These are phyloP conservation scores for Picathartes gymnocephalus DNA, from an alignment of 2,113 vertebrate genomes.

Conservation along the genomic window DNA sequence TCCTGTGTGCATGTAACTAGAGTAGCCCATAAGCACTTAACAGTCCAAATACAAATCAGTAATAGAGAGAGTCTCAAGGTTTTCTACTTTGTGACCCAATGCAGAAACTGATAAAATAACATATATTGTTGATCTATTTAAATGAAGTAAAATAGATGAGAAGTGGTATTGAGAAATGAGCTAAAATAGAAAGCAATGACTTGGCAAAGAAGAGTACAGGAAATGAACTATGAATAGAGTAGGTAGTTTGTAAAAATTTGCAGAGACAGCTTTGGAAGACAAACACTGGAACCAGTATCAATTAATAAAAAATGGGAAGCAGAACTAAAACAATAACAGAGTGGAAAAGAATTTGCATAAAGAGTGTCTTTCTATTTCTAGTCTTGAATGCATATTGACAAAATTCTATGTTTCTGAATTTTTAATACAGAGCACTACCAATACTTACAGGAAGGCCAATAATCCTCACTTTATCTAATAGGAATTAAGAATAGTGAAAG, in stretches of 20 bases:
- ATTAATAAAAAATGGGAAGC: not conserved
- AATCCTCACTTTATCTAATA: not conserved
- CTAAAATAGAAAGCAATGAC: not conserved
- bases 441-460: not conserved
- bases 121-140: not conserved
- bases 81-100: not conserved
- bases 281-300: not conserved
- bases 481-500: not conserved
- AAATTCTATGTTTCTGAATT: not conserved
- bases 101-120: not conserved
- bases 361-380: not conserved
- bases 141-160: not conserved
- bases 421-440: not conserved
- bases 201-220: not conserved
- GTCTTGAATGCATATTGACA: not conserved
- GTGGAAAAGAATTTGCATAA: not conserved
- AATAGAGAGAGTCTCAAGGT: not conserved
- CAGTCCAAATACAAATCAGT: not conserved
- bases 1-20: not conserved
- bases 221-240: not conserved
- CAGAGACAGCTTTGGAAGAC: not conserved
- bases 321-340: not conserved
- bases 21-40: not conserved
- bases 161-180: not conserved
- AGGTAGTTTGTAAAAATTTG: not conserved